A percentile compares a stretch with the other conserved stretches of the same genome.
phyloP scores from a whole-genome alignment of 2,888 invertebrate genomes.

The Lucinisca nassula region DNA sequence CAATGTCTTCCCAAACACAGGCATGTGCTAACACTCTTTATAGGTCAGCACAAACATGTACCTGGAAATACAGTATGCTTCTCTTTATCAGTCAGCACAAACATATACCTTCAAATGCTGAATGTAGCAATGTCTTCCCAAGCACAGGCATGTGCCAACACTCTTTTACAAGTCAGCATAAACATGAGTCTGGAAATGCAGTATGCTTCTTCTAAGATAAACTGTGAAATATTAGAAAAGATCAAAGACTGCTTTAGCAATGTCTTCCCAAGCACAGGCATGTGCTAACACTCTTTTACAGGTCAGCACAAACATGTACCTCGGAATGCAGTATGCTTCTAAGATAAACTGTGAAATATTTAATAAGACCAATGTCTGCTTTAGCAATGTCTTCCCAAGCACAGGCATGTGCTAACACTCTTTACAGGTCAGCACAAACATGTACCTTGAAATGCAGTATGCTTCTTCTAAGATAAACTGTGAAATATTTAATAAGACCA shows the following conservation, averaged over 20 bases:
- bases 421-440: not conserved
- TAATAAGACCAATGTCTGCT: no score
- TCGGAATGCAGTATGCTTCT: not conserved
- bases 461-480: not conserved
- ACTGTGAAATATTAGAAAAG: not conserved
- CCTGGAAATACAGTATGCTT: not conserved
- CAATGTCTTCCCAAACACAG: not conserved
- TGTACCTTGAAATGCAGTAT: not conserved
- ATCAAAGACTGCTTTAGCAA: not conserved
- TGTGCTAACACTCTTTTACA: not conserved
- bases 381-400: not conserved
- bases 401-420: not conserved
- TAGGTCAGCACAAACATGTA: not conserved
- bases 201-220: not conserved
- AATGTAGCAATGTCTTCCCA: not conserved
- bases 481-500: not conserved
- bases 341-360: not conserved
- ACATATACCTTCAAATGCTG: no score
- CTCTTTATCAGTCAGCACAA: not conserved
- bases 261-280: not conserved
- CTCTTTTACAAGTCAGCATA: not conserved
- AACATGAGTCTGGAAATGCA: not conserved
- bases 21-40: not conserved
- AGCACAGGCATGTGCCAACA: not conserved
- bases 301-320: not conserved